Evolutionary conservation across 2,888 invertebrate species (phyloP).

Genomic region (Pyralis farinalis): DNA sequence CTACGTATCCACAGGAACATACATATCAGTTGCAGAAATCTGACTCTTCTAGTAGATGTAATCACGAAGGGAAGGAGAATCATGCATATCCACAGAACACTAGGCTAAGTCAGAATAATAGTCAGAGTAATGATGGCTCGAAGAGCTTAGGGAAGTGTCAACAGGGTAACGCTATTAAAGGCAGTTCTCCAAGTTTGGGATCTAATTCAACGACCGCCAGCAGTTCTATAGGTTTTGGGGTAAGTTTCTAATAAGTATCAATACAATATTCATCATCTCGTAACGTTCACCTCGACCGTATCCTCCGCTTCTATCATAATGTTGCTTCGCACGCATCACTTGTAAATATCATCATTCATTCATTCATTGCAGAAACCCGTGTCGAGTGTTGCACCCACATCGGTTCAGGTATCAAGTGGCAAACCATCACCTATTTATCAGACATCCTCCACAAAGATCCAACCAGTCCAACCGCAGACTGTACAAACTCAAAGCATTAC

Average conservation of each 20-base stretch:
- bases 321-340: conserved; percentile 38
- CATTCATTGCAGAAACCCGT: conserved; percentile 88
- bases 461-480: conserved; percentile 90
- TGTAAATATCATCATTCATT: conserved; percentile 74
- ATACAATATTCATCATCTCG: conserved; percentile 11
- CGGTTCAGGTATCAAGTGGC: conserved; percentile 83
- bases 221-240: conserved; percentile 73
- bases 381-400: conserved; percentile 92
- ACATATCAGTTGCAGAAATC: conserved; percentile 79
- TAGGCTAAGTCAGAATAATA: conserved; percentile 69
- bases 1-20: conserved; percentile 75
- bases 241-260: conserved; percentile 39
- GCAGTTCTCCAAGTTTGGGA: conserved; percentile 64
- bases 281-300: not conserved
- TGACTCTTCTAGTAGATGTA: conserved; percentile 73
- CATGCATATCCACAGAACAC: conserved; percentile 76
- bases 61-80: conserved; percentile 77
- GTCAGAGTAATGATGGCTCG: conserved; percentile 58
- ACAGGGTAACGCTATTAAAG: conserved; percentile 51
- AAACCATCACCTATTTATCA: conserved; percentile 89
- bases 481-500: conserved; percentile 74
- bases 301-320: conserved; percentile 23
- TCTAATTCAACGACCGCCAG: conserved; percentile 57
- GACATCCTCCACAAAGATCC: conserved; percentile 90
- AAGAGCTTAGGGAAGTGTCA: conserved; percentile 50